Evolutionary conservation across 2,888 invertebrate species (phyloP), one percentile per base, ranked within the genome.

Genomic region (Rhodophaea formosa): DNA sequence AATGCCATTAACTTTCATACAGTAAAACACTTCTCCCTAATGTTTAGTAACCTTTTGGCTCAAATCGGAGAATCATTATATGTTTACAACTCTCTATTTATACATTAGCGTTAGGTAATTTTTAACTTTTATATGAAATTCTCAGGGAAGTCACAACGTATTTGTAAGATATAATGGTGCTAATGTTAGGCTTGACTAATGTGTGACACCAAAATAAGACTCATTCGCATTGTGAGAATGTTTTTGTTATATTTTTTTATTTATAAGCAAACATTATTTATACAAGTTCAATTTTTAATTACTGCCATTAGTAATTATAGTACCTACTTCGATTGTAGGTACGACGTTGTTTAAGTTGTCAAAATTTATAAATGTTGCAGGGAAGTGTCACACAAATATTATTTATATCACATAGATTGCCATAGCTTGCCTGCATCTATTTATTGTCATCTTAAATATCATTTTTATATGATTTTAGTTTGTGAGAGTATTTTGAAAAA

Each of bases 351-450:
- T 74, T 80, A 81, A 77, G 72, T 75, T 75, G 69, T 75, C 80
- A 73, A 80, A 82, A 79, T 76, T 81, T 71, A 79, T 81, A 80
- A 79, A 83, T 77, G 79, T 82, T 88, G 90, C 88, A 88, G 88
- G 89, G 82, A 86, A 86, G 85, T 86, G 79, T 84, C 81, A 86
- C 82, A 84, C 81, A 85, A 83, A 84, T 84, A 51, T 51, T 85
- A 86, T 86, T 86, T 86, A 84, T 85, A 77, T 79, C 79, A 72
- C 74, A 87, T 86, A 86, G 83, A 85, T 82, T 84, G 89, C 89
- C 90, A 89, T 88, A 88, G 79, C 90, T 90, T 91, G 88, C 91
- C 90, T 88, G 86, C 89, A 88, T 84, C 84, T 86, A 88, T 90
- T 89, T 89, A 88, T 89, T 86, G 80, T 84, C 74, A 72, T 68